Percentiles rank a stretch among this genome's conserved stretches.
These are phyloP conservation scores for Eustalomyia histrio DNA, from an alignment of 2,888 invertebrate genomes.

Conservation along the genomic window DNA sequence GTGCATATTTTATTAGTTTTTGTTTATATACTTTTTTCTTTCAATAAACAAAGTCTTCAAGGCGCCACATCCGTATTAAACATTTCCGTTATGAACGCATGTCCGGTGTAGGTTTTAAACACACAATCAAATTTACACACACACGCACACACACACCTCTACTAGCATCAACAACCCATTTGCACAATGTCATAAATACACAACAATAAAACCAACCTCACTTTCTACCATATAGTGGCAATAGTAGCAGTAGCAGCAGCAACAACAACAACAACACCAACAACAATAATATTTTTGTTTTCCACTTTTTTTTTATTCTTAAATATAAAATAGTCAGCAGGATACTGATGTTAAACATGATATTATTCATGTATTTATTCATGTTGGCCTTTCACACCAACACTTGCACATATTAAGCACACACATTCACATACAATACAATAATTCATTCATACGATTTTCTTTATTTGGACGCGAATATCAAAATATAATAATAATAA, in stretches of 20 bases:
- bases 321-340: slow-evolving; percentile 44
- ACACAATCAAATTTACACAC: slow-evolving; percentile 15
- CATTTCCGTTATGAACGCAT: slow-evolving; percentile 63
- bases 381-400: slow-evolving; percentile 59
- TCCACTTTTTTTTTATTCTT: background rate
- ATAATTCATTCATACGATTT: slow-evolving; percentile 8
- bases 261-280: no score
- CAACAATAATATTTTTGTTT: background rate
- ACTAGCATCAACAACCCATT: background rate
- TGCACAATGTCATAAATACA: background rate
- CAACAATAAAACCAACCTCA: background rate
- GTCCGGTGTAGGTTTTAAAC: slow-evolving; percentile 52
- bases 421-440: background rate
- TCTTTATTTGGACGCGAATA: slow-evolving; percentile 6
- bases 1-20: slow-evolving; percentile 59
- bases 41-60: slow-evolving; percentile 60
- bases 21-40: slow-evolving; percentile 25
- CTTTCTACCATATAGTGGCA: background rate
- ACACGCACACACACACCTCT: slow-evolving; percentile 1
- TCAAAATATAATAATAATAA: background rate
- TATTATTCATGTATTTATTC: slow-evolving; percentile 55
- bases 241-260: background rate
- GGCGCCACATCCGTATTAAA: slow-evolving; percentile 64
- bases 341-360: slow-evolving; percentile 53
- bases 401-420: slow-evolving; percentile 22